Conservation (phyloP, 2,797 vertebrate species). For the Dicrostonyx torquatus region DNA sequence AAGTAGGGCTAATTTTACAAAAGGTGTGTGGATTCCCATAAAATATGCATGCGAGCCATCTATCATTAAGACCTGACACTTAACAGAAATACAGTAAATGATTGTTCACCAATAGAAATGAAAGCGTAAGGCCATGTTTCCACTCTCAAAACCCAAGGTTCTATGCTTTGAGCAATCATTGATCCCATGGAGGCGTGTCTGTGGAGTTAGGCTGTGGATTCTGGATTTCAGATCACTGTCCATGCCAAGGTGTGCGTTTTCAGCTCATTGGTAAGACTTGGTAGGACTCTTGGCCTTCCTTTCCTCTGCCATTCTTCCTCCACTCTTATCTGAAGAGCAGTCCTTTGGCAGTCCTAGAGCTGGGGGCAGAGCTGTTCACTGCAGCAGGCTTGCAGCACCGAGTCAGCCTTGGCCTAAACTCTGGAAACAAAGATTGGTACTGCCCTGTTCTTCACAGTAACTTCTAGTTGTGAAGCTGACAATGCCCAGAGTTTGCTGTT, state of each 20-base stretch:
- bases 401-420: neutral
- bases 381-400: neutral
- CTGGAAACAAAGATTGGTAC: neutral
- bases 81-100: neutral
- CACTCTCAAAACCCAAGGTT: neutral
- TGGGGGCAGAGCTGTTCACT: neutral
- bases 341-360: neutral
- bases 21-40: neutral
- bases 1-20: neutral
- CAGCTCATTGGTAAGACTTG: neutral
- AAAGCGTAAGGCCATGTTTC: neutral
- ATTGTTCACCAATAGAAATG: neutral
- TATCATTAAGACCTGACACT: neutral
- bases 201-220: neutral
- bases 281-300: neutral
- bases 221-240: neutral
- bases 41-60: neutral
- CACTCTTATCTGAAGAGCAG: neutral
- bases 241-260: neutral
- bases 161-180: neutral
- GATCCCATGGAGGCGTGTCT: neutral
- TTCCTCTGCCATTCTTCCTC: neutral
- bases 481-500: neutral
- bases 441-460: neutral
- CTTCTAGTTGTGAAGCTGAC: neutral